Conservation (phyloP, 2,113 vertebrate species). For the Cariama cristata region DNA sequence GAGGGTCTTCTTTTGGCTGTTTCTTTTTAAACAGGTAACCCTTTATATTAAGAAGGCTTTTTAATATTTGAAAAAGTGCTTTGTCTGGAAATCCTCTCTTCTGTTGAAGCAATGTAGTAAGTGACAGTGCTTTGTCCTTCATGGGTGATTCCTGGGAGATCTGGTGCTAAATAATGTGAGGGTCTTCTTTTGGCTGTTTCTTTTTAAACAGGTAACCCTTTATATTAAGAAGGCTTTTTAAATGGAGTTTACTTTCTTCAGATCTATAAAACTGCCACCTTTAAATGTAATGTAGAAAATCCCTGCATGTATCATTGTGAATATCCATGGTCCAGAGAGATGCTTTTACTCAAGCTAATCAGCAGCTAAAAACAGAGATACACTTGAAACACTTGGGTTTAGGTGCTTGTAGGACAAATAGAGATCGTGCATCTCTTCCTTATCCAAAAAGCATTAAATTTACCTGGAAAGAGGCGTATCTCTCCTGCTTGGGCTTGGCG, state of each 20-base stretch:
- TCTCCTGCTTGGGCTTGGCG: background rate
- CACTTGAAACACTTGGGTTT: background rate
- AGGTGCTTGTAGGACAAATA: background rate
- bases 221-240: background rate
- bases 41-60: background rate
- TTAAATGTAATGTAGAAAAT: background rate
- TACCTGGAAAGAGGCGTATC: background rate
- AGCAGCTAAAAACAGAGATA: background rate
- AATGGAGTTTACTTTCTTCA: background rate
- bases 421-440: background rate
- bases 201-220: background rate
- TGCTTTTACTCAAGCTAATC: background rate
- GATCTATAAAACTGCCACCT: background rate
- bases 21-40: background rate
- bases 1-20: background rate
- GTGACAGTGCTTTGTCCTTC: too few relatives aligned
- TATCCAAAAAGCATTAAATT: background rate
- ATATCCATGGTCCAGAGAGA: background rate
- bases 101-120: too few relatives aligned
- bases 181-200: background rate
- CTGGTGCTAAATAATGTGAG: background rate
- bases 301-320: background rate
- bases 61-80: too few relatives aligned
- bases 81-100: too few relatives aligned
- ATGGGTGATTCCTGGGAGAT: background rate